Conservation (phyloP, 2,797 vertebrate genomes). For the Channallabes apus region DNA sequence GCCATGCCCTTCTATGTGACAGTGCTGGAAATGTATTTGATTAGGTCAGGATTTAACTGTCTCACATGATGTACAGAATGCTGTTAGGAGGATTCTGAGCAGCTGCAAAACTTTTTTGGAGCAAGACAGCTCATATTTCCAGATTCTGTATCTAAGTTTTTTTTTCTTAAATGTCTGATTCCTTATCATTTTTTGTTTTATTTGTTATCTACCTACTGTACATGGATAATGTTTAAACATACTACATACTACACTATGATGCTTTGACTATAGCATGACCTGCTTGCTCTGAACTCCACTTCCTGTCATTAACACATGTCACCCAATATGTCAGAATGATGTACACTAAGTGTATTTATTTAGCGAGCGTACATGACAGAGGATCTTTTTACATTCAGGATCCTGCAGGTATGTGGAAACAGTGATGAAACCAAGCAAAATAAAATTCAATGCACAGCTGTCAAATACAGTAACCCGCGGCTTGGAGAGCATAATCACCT, state of each 20-base stretch:
- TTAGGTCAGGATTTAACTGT: slow-evolving; percentile 10
- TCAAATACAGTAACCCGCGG: background rate
- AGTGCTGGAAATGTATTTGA: slow-evolving; percentile 12
- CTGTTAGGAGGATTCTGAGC: background rate
- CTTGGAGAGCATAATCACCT: background rate
- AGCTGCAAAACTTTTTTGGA: slow-evolving; percentile 16
- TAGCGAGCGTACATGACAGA: slow-evolving; percentile 1
- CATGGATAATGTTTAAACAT: background rate
- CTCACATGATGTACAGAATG: slow-evolving; percentile 7
- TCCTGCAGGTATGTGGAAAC: slow-evolving; percentile 1
- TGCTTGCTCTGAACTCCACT: background rate
- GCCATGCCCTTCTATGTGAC: background rate
- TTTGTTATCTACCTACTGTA: background rate
- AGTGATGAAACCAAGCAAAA: slow-evolving; percentile 8
- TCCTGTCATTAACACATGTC: background rate
- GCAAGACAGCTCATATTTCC: background rate
- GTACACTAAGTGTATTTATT: slow-evolving; percentile 15
- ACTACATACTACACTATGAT: background rate
- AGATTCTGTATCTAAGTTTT: background rate
- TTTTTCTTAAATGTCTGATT: background rate
- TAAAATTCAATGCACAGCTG: background rate
- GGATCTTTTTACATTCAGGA: background rate
- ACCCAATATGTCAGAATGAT: background rate
- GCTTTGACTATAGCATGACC: background rate
- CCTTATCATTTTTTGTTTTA: background rate